Conservation (phyloP, 1,140 invertebrate genomes). For the Gonioctena quinquepunctata region DNA sequence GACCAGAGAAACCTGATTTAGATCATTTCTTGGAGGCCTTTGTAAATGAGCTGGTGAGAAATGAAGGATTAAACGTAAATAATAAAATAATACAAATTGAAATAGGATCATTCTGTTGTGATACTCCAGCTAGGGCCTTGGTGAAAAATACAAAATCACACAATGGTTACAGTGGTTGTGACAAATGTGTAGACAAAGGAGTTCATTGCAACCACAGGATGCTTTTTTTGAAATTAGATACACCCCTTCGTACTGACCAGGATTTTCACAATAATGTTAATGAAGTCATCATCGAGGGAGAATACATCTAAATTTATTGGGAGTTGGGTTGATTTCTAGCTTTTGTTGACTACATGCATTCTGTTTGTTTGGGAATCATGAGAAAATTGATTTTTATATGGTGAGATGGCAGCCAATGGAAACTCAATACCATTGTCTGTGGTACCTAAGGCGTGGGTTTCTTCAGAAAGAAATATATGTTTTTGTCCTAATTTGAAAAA, state of each 20-base stretch:
- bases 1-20: slow-evolving; percentile 8
- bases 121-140: slow-evolving; percentile 14
- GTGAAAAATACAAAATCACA: slow-evolving; percentile 16
- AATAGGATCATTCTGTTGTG: slow-evolving; percentile 10
- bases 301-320: slow-evolving; percentile 3
- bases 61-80: slow-evolving; percentile 5
- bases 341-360: slow-evolving; percentile 23
- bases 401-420: slow-evolving; percentile 12
- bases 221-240: slow-evolving; percentile 13
- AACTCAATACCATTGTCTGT: slow-evolving; percentile 1
- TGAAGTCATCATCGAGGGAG: slow-evolving; percentile 12
- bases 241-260: slow-evolving; percentile 1
- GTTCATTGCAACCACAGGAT: slow-evolving; percentile 7
- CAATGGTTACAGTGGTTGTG: slow-evolving; percentile 12
- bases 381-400: slow-evolving; percentile 13
- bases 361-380: slow-evolving; percentile 14
- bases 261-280: slow-evolving; percentile 3
- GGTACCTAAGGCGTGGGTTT: slow-evolving; percentile 1
- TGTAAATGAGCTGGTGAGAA: slow-evolving; percentile 7
- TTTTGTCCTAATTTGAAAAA: neutral
- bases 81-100: slow-evolving; percentile 2
- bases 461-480: neutral
- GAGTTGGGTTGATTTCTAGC: slow-evolving; percentile 5
- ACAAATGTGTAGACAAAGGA: slow-evolving; percentile 11
- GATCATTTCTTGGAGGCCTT: slow-evolving; percentile 8